Evolutionary conservation across 2,113 vertebrate genomes (phyloP).

Genomic region (Chaetura pelagica): DNA sequence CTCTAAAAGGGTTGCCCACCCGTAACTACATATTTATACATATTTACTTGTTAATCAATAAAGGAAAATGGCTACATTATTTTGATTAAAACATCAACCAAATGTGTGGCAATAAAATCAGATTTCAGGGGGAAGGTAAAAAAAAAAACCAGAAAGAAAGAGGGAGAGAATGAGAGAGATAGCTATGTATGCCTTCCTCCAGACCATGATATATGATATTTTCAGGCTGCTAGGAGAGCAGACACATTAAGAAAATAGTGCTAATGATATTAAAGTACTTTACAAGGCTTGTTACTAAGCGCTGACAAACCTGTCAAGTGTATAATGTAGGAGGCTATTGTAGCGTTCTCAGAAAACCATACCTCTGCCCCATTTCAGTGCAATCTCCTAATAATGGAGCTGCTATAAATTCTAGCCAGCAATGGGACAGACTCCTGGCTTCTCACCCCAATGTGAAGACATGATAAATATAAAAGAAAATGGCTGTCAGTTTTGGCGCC

Average conservation of each 20-base stretch:
- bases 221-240: conserved; percentile 84
- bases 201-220: conserved; percentile 88
- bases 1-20: conserved; percentile 79
- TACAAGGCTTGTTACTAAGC: conserved; percentile 91
- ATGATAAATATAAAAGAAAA: conserved; percentile 95
- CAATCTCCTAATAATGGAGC: conserved; percentile 94
- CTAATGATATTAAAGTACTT: conserved; percentile 98
- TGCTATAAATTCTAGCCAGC: conserved; percentile 93
- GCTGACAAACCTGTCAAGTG: conserved; percentile 96
- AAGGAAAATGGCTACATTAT: conserved; percentile 84
- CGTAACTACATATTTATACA: conserved; percentile 85
- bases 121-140: conserved; percentile 66
- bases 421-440: conserved; percentile 87
- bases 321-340: conserved; percentile 93
- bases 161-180: conserved; percentile 28
- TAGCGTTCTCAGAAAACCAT: conserved; percentile 92
- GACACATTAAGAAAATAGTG: conserved; percentile 98
- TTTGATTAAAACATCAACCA: conserved; percentile 84
- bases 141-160: neutral
- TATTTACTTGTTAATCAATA: conserved; percentile 89
- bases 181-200: conserved; percentile 67
- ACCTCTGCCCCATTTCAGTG: conserved; percentile 87
- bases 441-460: conserved; percentile 90
- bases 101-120: conserved; percentile 72
- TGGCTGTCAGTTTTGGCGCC: conserved; percentile 90